Percentiles rank a stretch among this genome's conserved stretches.
Evolutionary conservation across 2,888 invertebrate species (phyloP).

Genomic region (Lasioglossum figueresi): DNA sequence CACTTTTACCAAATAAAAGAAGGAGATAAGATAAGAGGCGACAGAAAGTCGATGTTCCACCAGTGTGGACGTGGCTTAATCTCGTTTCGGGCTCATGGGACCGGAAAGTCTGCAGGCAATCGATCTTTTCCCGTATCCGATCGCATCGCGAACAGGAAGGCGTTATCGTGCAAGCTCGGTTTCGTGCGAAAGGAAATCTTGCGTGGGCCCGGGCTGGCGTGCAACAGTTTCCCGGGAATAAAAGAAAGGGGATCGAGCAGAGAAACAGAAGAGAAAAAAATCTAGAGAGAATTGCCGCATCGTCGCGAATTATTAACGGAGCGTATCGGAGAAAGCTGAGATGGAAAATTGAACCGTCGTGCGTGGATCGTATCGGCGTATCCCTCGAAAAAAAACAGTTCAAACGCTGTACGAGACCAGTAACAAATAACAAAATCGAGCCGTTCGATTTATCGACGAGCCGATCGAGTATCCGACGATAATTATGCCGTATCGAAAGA

Average conservation of each 20-base stretch:
- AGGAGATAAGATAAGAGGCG: background rate
- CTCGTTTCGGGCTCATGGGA: background rate
- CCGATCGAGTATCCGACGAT: background rate
- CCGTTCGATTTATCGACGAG: background rate
- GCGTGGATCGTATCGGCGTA: background rate
- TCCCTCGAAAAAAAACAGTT: background rate
- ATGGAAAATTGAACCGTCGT: conserved; percentile 72
- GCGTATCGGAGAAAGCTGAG: conserved; percentile 81
- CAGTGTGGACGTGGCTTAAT: background rate
- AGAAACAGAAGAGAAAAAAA: conserved; percentile 63
- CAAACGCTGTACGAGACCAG: background rate
- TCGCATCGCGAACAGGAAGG: background rate
- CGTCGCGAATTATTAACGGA: conserved; percentile 80
- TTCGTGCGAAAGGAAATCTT: conserved; percentile 74
- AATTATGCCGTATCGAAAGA: background rate
- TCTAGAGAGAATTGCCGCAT: conserved; percentile 69
- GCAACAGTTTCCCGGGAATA: conserved; percentile 66
- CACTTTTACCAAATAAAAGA: background rate
- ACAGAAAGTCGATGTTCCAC: background rate
- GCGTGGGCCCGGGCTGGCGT: conserved; percentile 60
- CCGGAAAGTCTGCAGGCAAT: conserved; percentile 8
- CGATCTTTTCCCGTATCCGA: conserved; percentile 9
- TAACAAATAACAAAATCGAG: background rate
- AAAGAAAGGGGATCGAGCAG: conserved; percentile 61
- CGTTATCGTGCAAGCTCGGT: conserved; percentile 46